Evolutionary conservation across 2,113 vertebrate species (phyloP).

Genomic region (Glareola pratincola): DNA sequence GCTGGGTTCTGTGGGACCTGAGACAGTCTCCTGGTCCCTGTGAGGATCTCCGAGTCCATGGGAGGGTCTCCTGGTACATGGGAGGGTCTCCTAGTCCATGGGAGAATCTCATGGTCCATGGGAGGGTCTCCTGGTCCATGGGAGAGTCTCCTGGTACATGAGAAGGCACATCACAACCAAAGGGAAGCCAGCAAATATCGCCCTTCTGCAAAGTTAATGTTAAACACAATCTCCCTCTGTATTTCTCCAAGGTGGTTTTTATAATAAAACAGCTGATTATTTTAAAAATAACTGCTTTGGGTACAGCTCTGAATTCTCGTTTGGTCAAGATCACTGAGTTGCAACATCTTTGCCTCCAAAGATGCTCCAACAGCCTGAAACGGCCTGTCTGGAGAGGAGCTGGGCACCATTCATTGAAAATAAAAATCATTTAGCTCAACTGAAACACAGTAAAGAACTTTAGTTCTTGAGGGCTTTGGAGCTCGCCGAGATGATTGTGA

Average conservation of each 20-base stretch:
- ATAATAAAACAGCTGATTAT: background rate
- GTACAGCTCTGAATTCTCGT: background rate
- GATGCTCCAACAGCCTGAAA: background rate
- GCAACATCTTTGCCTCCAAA: background rate
- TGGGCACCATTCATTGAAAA: accelerated
- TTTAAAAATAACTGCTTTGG: background rate
- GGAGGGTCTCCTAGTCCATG: background rate
- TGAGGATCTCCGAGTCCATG: background rate
- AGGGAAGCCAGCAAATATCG: background rate
- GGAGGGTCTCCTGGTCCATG: background rate
- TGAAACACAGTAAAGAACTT: background rate
- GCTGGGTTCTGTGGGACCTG: background rate
- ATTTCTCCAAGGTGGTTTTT: background rate
- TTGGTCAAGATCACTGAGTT: background rate
- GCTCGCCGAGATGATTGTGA: background rate
- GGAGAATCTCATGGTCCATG: background rate
- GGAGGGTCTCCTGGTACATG: background rate
- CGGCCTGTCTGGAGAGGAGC: accelerated
- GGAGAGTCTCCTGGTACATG: background rate
- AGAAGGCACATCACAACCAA: background rate
- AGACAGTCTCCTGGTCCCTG: background rate
- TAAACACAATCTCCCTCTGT: background rate
- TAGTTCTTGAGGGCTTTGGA: background rate
- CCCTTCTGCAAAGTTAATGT: background rate
- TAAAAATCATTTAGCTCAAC: background rate